These are phyloP conservation scores for Sinocyclocheilus rhinocerous DNA, from an alignment of 2,113 vertebrate species.

Conservation along the genomic window DNA sequence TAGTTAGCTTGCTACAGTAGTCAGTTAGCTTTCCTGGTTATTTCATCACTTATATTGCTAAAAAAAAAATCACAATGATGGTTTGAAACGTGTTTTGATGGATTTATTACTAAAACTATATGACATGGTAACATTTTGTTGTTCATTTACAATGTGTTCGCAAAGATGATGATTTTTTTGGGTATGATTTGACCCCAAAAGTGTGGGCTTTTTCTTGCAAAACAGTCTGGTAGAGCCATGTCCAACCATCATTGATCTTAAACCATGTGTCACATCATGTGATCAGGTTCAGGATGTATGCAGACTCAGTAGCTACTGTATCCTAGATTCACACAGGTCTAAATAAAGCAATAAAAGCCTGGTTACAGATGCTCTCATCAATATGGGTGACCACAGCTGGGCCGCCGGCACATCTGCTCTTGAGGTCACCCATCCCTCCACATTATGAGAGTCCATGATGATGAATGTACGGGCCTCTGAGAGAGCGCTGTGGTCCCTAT, in stretches of 20 bases:
- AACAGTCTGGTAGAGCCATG: not conserved
- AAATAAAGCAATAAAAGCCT: constrained; percentile 57
- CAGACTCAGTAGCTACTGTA: constrained; percentile 24
- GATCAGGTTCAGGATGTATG: constrained; percentile 5
- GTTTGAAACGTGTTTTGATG: not conserved
- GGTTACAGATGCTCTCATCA: constrained; percentile 55
- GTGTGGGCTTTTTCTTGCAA: not conserved
- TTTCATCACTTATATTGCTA: too few species aligned
- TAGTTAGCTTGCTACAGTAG: not conserved
- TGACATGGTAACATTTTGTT: not conserved
- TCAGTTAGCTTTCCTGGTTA: too few species aligned
- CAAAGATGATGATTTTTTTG: too few species aligned
- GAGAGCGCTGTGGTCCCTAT: constrained; percentile 63
- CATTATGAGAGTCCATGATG: constrained; percentile 70
- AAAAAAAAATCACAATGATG: too few species aligned
- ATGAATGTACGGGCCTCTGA: constrained; percentile 67
- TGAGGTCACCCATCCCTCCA: constrained; percentile 72
- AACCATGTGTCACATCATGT: not conserved
- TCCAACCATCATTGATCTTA: not conserved
- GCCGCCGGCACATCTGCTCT: constrained; percentile 69
- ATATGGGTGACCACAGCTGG: constrained; percentile 60
- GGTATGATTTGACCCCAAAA: not conserved
- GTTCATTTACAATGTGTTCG: not conserved
- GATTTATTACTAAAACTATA: not conserved
- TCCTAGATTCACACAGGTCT: constrained; percentile 54